Percentiles rank a stretch among this genome's conserved stretches.
Conservation (phyloP, 2,888 invertebrate genomes). For the Dione juno region DNA sequence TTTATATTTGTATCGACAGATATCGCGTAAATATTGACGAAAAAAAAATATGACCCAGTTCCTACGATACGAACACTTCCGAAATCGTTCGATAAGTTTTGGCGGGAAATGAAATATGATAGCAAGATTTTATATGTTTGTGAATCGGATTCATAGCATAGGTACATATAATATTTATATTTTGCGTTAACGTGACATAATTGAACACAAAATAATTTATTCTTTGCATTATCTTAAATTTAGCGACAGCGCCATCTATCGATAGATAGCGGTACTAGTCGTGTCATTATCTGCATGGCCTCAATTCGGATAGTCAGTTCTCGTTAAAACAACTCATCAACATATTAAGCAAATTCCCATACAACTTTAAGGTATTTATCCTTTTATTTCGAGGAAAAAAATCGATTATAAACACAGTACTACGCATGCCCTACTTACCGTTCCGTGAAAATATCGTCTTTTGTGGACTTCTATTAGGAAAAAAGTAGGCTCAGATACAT, state of each 20-base stretch:
- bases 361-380: slow-evolving; percentile 52
- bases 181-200: neutral
- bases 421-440: slow-evolving; percentile 72
- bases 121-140: neutral
- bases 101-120: slow-evolving; percentile 38
- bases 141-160: neutral
- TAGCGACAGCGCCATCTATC: slow-evolving; percentile 67
- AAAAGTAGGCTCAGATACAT: slow-evolving; percentile 72
- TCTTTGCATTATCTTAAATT: slow-evolving; percentile 4
- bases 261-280: slow-evolving; percentile 64
- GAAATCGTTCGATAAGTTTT: slow-evolving; percentile 33
- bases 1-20: neutral
- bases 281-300: slow-evolving; percentile 60
- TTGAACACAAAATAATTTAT: neutral
- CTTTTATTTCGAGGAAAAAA: slow-evolving; percentile 62
- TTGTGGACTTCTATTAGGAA: slow-evolving; percentile 68
- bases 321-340: slow-evolving; percentile 57
- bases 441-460: slow-evolving; percentile 71
- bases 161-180: neutral
- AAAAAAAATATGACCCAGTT: slow-evolving; percentile 23
- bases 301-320: slow-evolving; percentile 66
- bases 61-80: slow-evolving; percentile 19
- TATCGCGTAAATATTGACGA: neutral
- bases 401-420: slow-evolving; percentile 60
- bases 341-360: slow-evolving; percentile 48